Evolutionary conservation across 2,888 invertebrate species (phyloP).

Genomic region (Latheticus oryzae): DNA sequence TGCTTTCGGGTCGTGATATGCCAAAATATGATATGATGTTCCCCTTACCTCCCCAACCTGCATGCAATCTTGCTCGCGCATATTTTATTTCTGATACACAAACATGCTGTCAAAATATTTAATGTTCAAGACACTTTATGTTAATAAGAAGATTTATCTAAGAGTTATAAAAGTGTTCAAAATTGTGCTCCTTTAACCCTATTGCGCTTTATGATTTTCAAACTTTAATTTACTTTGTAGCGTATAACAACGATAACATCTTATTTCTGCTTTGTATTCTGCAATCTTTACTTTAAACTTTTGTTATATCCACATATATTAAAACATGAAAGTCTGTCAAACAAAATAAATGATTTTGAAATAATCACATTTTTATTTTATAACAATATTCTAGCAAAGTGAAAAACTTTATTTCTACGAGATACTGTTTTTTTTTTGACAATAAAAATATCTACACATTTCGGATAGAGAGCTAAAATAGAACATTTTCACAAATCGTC

Average conservation of each 20-base stretch:
- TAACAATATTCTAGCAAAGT: too few species aligned
- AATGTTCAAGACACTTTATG: slow-evolving; percentile 11
- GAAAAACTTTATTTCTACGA: too few species aligned
- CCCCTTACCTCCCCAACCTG: slow-evolving; percentile 19
- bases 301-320: background rate
- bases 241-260: slow-evolving; percentile 1
- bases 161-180: slow-evolving; percentile 14
- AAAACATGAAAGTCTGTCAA: too few species aligned
- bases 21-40: slow-evolving; percentile 38
- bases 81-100: slow-evolving; percentile 31
- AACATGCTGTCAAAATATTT: slow-evolving; percentile 25
- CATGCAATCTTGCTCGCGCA: slow-evolving; percentile 35
- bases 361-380: too few species aligned
- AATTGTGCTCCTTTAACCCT: slow-evolving; percentile 7
- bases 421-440: too few species aligned
- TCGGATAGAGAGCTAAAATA: slow-evolving; percentile 2
- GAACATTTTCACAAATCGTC: slow-evolving; percentile 11
- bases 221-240: slow-evolving; percentile 17
- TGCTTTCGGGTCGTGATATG: slow-evolving; percentile 41
- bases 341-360: too few species aligned
- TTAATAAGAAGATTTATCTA: slow-evolving; percentile 23
- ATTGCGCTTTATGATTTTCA: slow-evolving; percentile 13
- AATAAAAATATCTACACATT: too few species aligned
- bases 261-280: background rate
- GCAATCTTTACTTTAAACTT: slow-evolving; percentile 1